phyloP scores from a whole-genome alignment of 2,797 vertebrate species.

The Lagocephalus sceleratus region DNA sequence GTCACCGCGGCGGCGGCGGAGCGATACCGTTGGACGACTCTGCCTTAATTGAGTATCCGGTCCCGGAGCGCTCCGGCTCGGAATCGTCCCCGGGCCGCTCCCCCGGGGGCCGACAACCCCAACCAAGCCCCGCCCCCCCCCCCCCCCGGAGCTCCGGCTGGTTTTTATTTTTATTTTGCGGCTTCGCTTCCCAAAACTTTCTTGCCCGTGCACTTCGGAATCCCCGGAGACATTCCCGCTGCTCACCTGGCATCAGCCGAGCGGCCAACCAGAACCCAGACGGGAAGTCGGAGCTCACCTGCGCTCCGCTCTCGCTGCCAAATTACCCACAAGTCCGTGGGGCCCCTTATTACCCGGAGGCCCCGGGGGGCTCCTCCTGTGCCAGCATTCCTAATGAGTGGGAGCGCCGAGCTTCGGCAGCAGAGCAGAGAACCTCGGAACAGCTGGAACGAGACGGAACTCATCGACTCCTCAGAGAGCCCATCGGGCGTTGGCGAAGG shows the following conservation, averaged over 20 bases:
- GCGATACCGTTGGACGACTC: constrained; percentile 54
- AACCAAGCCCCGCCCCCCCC: too few relatives aligned
- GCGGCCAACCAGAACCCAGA: constrained; percentile 75
- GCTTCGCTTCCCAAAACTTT: constrained; percentile 64
- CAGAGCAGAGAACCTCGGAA: constrained; percentile 24
- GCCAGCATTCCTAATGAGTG: constrained; percentile 71
- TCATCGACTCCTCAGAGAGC: too few relatives aligned
- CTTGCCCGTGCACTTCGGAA: constrained; percentile 40
- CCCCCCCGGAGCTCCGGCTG: too few relatives aligned
- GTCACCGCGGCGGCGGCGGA: constrained; percentile 46
- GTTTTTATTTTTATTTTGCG: constrained; percentile 27
- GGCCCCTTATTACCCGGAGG: constrained; percentile 74
- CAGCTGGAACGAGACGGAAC: constrained; percentile 18
- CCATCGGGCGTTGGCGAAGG: too few relatives aligned
- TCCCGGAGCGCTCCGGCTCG: constrained; percentile 41
- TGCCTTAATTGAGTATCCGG: constrained; percentile 59
- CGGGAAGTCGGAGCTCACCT: constrained; percentile 66
- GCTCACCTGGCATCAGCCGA: constrained; percentile 64
- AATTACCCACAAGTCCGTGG: constrained; percentile 74
- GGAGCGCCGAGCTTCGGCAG: constrained; percentile 47
- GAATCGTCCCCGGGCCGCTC: constrained; percentile 41
- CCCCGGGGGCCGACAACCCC: too few relatives aligned
- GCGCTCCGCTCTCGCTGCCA: constrained; percentile 70
- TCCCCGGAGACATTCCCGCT: constrained; percentile 54
- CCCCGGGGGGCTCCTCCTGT: constrained; percentile 64